Conservation (phyloP, 2,113 vertebrate species). For the Ranitomeya imitator region DNA sequence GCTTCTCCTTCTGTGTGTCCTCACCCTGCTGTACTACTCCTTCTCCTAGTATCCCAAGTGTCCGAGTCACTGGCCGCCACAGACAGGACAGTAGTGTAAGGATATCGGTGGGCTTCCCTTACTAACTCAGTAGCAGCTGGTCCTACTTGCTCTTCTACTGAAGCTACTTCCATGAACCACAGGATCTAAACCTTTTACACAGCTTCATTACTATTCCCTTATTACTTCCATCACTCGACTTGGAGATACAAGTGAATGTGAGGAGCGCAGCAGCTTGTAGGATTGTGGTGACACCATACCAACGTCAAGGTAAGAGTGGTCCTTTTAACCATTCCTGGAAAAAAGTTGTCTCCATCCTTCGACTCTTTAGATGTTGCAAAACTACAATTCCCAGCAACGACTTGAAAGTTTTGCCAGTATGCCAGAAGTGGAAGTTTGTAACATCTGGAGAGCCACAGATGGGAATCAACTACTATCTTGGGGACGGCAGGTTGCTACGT, state of each 20-base stretch:
- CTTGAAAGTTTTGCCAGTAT: not conserved
- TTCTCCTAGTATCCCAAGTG: not conserved
- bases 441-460: not conserved
- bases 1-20: not conserved
- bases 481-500: not conserved
- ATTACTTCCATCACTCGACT: not conserved
- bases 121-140: conserved; percentile 18
- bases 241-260: conserved; percentile 40
- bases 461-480: not conserved
- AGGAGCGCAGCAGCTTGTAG: not conserved
- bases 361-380: not conserved
- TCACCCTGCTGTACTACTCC: not conserved
- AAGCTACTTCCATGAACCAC: not conserved
- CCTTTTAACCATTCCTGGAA: not conserved
- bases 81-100: conserved; percentile 20
- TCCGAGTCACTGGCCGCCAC: not conserved
- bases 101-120: conserved; percentile 17
- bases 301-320: conserved; percentile 37
- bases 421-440: not conserved
- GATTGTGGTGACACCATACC: conserved; percentile 24
- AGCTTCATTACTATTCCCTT: not conserved
- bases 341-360: not conserved
- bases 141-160: not conserved
- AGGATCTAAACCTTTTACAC: not conserved
- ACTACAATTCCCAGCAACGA: not conserved